Evolutionary conservation across 2,888 invertebrate genomes (phyloP), one percentile per base, ranked within the genome.

Genomic region (Eupithecia vulgata): DNA sequence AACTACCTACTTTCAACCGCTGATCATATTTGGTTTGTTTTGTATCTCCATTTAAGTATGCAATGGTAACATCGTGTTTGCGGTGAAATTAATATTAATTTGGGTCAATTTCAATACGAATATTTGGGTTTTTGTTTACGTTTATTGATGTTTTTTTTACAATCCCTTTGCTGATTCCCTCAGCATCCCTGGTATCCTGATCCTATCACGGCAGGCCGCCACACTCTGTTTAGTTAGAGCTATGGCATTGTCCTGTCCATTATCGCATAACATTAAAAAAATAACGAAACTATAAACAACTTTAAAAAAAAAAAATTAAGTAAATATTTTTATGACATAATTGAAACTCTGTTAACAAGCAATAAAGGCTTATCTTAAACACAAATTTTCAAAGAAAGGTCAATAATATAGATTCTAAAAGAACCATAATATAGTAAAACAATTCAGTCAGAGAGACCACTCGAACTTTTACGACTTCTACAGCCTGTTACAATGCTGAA

Each of bases 11-110:
- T 74, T 74, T 74, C 62, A 62, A 65, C 68, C 40, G 59, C 45
- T 59, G 74, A 74, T 74, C 66, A 67, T 62, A 52, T 69, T 70
- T 62, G 40, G 42, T 70, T 62, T 72, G 64, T 21, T 69, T 65
- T 65, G 52, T 72, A 69, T 25, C 59, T 30, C 13, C 57, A 2
- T 30, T 59, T 62, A 62, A n/a, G 17, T 64, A 64, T 64, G 17
- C 35, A 64, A 64, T 21, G 42, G 40, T 59, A 35, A 34, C 25
- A 68, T 61, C 37, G 37, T 64, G 64, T 64, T 64, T 61, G 61
- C 61, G 61, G 61, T 61, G 6, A 61, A 30, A 61, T 61, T 61
- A 34, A 17, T 34, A 34, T 61, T 30, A 34, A 34, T 61, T 61
- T 61, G 17, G 61, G 61, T 61, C 4, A 34, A 61, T 15, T 34